Evolutionary conservation across 2,113 vertebrate species (phyloP).

Genomic region (Cryptotis parvus): DNA sequence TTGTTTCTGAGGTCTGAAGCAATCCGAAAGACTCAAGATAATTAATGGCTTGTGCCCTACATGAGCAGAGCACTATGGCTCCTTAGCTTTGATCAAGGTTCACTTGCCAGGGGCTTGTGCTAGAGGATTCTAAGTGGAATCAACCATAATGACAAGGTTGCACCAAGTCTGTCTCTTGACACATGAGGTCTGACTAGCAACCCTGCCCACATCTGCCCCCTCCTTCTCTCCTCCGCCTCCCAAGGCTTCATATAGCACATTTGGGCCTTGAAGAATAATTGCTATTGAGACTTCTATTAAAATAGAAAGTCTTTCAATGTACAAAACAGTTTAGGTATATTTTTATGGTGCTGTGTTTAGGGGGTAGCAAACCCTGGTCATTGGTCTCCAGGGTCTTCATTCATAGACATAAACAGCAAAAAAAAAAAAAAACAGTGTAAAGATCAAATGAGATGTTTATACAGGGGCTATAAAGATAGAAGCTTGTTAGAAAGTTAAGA

Average conservation of each 20-base stretch:
- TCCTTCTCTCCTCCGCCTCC: neutral
- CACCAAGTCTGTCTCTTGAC: neutral
- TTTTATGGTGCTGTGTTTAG: neutral
- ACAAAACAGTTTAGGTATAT: neutral
- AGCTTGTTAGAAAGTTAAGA: neutral
- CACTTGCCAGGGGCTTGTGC: neutral
- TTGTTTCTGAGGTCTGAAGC: neutral
- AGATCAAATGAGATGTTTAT: neutral
- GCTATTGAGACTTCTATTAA: slow-evolving; percentile 6
- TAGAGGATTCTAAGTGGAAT: neutral
- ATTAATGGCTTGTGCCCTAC: neutral
- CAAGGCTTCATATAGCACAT: neutral
- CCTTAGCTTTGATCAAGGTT: neutral
- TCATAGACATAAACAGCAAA: neutral
- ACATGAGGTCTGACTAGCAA: neutral
- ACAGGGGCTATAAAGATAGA: neutral
- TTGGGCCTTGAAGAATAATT: neutral
- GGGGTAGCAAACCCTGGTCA: neutral
- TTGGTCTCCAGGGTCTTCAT: neutral
- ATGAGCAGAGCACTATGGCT: neutral
- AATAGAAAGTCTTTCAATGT: neutral
- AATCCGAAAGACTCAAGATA: neutral
- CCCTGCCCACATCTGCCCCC: fast-evolving
- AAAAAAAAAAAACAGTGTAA: neutral
- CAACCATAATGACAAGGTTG: no score